Percentiles rank a stretch among this genome's conserved stretches.
These are phyloP conservation scores for Cacoxenus indagator DNA, from an alignment of 2,888 invertebrate genomes.

Conservation along the genomic window DNA sequence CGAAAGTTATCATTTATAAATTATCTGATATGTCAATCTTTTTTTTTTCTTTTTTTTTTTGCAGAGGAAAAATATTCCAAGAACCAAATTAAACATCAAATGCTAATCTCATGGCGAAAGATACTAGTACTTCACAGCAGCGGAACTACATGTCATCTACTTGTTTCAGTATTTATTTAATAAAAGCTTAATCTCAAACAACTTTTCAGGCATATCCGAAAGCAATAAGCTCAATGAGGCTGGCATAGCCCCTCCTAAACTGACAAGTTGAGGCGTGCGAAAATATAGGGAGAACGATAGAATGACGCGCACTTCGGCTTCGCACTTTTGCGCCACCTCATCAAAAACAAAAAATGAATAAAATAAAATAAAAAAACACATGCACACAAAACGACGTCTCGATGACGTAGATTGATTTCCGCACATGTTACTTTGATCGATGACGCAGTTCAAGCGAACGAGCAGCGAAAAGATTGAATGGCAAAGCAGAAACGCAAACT, in stretches of 20 bases:
- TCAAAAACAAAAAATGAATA: not conserved
- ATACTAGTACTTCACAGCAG: not conserved
- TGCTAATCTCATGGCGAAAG: not conserved
- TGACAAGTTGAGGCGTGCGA: not conserved
- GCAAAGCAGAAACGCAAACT: not conserved
- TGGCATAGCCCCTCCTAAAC: not conserved
- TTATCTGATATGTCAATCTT: too few relatives aligned
- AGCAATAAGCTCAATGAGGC: conserved; percentile 17
- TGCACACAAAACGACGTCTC: not conserved
- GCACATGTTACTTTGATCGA: conserved; percentile 26
- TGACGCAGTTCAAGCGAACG: conserved; percentile 11
- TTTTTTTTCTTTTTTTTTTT: too few relatives aligned
- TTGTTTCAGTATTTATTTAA: not conserved
- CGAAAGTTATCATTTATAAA: too few relatives aligned
- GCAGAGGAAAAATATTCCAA: too few relatives aligned
- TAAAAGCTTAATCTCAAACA: too few relatives aligned
- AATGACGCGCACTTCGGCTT: not conserved
- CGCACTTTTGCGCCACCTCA: not conserved
- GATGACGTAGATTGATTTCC: conserved; percentile 40
- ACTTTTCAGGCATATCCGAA: not conserved
- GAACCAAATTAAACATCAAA: too few relatives aligned
- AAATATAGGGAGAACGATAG: not conserved
- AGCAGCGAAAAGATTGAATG: not conserved
- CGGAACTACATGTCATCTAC: not conserved
- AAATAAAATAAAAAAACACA: not conserved